Conservation (phyloP, 2,888 invertebrate genomes). For the Agriopis leucophaearia region DNA sequence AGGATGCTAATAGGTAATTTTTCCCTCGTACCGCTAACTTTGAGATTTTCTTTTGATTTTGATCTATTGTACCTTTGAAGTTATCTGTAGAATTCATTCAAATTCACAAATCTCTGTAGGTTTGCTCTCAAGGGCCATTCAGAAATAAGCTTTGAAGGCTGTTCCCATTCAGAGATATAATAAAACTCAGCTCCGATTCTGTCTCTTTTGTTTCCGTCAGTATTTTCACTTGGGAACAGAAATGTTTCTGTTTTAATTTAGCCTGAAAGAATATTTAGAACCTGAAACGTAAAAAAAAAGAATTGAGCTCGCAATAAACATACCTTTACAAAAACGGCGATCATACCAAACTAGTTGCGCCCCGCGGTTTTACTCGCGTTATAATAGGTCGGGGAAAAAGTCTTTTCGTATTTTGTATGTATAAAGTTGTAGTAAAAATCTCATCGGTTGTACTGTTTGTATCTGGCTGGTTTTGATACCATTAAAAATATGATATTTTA, state of each 20-base stretch:
- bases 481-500: no score
- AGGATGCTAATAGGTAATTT: background rate
- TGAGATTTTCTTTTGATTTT: constrained; percentile 5
- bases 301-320: background rate
- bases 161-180: constrained; percentile 1
- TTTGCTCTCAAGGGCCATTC: constrained; percentile 9
- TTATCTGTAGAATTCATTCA: constrained; percentile 4
- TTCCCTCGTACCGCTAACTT: background rate
- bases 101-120: background rate
- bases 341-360: no score
- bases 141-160: constrained; percentile 9
- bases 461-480: no score
- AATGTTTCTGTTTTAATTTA: background rate
- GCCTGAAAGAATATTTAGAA: background rate
- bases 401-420: no score
- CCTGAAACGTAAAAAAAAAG: background rate
- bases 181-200: constrained; percentile 10
- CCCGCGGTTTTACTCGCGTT: no score
- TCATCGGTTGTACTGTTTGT: no score
- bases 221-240: background rate
- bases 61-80: constrained; percentile 1
- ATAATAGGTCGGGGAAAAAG: no score
- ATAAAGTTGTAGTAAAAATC: no score
- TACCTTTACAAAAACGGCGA: no score
- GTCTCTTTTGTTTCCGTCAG: constrained; percentile 12